Evolutionary conservation across 2,888 invertebrate species (phyloP).

Genomic region (Parelbella ahira): DNA sequence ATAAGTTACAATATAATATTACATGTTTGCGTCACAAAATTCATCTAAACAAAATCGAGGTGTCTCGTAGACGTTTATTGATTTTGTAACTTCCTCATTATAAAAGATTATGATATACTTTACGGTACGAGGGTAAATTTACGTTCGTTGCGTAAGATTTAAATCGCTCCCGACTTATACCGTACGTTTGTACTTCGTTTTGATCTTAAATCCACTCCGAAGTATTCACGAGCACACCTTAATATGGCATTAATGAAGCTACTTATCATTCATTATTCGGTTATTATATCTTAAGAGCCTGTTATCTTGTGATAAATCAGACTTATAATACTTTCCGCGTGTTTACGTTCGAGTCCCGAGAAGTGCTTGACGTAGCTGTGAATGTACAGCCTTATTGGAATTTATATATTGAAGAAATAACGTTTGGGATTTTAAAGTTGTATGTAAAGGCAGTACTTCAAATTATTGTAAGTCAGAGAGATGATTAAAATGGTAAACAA

Average conservation of each 20-base stretch:
- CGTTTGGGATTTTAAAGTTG: no score
- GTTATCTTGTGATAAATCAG: conserved; percentile 28
- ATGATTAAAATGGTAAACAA: no score
- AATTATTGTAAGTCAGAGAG: no score
- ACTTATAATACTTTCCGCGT: conserved; percentile 22
- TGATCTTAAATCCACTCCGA: conserved; percentile 28
- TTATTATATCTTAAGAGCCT: conserved; percentile 31
- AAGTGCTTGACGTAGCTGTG: conserved; percentile 5
- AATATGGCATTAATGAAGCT: conserved; percentile 34
- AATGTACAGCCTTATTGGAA: conserved; percentile 11
- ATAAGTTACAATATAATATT: no score
- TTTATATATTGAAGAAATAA: no score
- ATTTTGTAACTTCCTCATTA: no score
- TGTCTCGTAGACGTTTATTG: no score
- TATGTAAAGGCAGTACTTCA: no score
- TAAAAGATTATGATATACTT: no score
- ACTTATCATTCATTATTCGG: conserved; percentile 33
- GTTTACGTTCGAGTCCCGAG: conserved; percentile 14
- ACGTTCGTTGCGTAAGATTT: conserved; percentile 17
- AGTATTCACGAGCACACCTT: conserved; percentile 26
- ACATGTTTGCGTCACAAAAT: no score
- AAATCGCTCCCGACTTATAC: conserved; percentile 21
- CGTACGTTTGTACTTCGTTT: conserved; percentile 25
- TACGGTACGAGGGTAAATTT: no score
- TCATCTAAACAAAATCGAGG: no score